phyloP scores from a whole-genome alignment of 2,797 vertebrate species.

The Sphenopsis melanotis region DNA sequence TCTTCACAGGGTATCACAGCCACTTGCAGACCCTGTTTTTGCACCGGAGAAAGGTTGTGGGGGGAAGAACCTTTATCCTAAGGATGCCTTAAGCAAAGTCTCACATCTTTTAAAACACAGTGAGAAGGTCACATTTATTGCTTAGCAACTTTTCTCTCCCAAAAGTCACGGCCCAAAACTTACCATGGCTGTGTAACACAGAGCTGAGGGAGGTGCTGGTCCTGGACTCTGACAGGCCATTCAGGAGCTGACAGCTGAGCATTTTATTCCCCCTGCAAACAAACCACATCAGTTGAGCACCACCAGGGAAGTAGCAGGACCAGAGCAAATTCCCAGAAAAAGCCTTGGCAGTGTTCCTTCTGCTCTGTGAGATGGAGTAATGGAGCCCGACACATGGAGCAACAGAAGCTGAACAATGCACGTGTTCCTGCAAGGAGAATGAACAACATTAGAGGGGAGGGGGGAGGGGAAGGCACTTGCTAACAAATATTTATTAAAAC shows the following conservation, averaged over 20 bases:
- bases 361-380: neutral
- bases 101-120: neutral
- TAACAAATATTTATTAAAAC: neutral
- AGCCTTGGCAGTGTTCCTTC: neutral
- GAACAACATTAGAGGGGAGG: neutral
- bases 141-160: neutral
- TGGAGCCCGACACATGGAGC: conserved; percentile 20
- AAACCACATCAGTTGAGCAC: neutral
- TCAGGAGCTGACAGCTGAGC: neutral
- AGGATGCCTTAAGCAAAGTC: neutral
- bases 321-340: conserved; percentile 18
- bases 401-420: neutral
- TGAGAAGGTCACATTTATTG: neutral
- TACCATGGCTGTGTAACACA: neutral
- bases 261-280: neutral
- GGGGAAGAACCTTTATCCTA: neutral
- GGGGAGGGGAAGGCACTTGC: neutral
- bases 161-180: neutral
- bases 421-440: neutral
- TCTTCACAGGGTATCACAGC: neutral
- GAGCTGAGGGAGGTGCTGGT: neutral
- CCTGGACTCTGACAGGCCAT: neutral
- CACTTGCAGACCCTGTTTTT: neutral
- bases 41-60: neutral
- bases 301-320: neutral